A percentile compares a stretch with the other conserved stretches of the same genome.
Evolutionary conservation across 1,140 invertebrate species (phyloP).

Genomic region (Leptonema lineaticorne): DNA sequence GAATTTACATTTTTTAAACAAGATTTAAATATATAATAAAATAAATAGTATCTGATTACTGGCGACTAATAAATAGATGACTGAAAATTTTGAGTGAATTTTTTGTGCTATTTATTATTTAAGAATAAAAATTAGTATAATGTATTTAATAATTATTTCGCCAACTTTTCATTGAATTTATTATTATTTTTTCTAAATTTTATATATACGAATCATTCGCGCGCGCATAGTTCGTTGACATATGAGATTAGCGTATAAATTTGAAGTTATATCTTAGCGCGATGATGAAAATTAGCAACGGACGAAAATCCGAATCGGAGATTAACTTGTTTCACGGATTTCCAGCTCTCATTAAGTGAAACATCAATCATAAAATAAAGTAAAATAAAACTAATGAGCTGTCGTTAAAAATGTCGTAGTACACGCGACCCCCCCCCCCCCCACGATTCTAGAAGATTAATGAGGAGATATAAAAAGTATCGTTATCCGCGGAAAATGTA

Average conservation of each 20-base stretch:
- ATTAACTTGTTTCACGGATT: constrained; percentile 19
- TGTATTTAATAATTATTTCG: too few relatives aligned
- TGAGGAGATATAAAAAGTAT: constrained; percentile 16
- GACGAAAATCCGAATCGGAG: constrained; percentile 1
- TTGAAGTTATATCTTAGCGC: not conserved
- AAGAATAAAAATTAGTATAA: too few relatives aligned
- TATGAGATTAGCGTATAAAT: too few relatives aligned
- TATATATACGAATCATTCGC: not conserved
- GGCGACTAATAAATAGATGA: too few relatives aligned
- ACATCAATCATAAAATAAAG: constrained; percentile 19
- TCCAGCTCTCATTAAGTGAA: constrained; percentile 19
- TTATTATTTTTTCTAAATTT: not conserved
- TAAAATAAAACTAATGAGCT: constrained; percentile 19
- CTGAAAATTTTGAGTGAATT: too few relatives aligned
- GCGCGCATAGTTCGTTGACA: not conserved
- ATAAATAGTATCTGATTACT: too few relatives aligned
- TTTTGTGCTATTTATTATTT: too few relatives aligned
- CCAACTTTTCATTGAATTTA: too few relatives aligned
- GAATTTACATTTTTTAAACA: too few relatives aligned
- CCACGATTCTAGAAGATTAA: constrained; percentile 10
- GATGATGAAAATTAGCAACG: constrained; percentile 12
- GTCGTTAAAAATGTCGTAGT: constrained; percentile 19
- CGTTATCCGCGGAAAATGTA: constrained; percentile 14
- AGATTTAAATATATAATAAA: too few relatives aligned
- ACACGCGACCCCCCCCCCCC: constrained; percentile 8